Percentiles rank a stretch among this genome's conserved stretches.
These are phyloP conservation scores for Mimumesa dahlbomi DNA, from an alignment of 2,888 invertebrate genomes.

Conservation along the genomic window DNA sequence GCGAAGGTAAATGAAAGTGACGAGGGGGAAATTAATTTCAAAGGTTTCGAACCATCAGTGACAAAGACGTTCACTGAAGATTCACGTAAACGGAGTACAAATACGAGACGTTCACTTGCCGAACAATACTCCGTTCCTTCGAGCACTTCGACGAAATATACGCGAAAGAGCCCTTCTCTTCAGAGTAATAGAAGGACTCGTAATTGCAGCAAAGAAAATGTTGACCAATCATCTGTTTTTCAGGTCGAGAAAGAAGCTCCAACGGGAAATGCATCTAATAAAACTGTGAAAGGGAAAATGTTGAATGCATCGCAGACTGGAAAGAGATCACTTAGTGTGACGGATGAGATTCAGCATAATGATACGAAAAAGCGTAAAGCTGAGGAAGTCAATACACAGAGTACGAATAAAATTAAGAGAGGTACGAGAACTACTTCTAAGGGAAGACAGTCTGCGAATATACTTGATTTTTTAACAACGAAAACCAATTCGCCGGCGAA, in stretches of 20 bases:
- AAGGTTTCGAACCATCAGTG: neutral
- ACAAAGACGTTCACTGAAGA: neutral
- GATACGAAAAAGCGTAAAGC: conserved; percentile 22
- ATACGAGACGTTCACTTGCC: neutral
- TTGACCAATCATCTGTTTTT: conserved; percentile 41
- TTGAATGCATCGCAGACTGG: neutral
- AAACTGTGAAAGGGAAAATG: neutral
- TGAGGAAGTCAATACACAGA: conserved; percentile 6
- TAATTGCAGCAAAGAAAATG: conserved; percentile 25
- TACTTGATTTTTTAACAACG: neutral
- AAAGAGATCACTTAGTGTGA: conserved; percentile 20
- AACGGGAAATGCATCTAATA: neutral
- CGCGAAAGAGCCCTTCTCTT: neutral
- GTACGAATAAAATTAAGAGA: neutral
- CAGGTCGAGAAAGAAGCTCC: conserved; percentile 36
- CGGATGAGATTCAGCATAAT: neutral
- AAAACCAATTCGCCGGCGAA: conserved; percentile 10
- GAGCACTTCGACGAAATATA: neutral
- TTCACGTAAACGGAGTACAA: neutral
- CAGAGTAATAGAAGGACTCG: conserved; percentile 23
- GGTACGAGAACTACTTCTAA: neutral
- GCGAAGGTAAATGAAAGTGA: neutral
- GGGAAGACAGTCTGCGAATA: conserved; percentile 13
- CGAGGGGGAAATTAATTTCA: neutral
- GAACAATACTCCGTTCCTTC: neutral